Evolutionary conservation across 2,888 invertebrate genomes (phyloP), one percentile per base, ranked within the genome.

Genomic region (Cynaeus angustus): DNA sequence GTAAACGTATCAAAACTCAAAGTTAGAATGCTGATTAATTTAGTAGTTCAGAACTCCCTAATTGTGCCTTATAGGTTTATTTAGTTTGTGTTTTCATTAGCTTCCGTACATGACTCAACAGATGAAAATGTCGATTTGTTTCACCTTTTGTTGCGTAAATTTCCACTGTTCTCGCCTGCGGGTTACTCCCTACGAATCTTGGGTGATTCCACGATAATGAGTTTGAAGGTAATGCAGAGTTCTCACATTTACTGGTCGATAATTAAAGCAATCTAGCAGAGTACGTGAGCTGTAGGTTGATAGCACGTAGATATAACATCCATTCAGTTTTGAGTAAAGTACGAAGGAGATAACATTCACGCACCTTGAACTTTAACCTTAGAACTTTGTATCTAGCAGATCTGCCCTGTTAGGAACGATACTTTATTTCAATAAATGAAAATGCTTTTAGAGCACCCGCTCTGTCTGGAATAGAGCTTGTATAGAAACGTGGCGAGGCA

Each of bases 181-280:
- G 56, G 21, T n/a, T 41, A 46, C 46, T 46, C 41, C 52, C 52
- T 6, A 13, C 45, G 12, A 65, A 65, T 65, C 45, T 45, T 53
- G 16, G 43, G 30, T 52, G 45, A 53, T 65, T 65, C 30, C 43
- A 30, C 64, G 53, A 65, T 65, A 65, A 65, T 65, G 53, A 65
- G 64, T 64, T 64, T 46, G 43, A 16, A 55, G 65, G 55, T 55
- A 66, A 66, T 71, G 68, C 68, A 73, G 71, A 66, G 59, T 68
- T 68, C 68, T 71, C 69, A 58, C 67, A 70, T 71, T 75, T 72
- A 66, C 73, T 70, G 73, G 70, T 74, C 70, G 70, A 75, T 75
- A 75, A 74, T 74, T 74, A 72, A 75, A 74, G 73, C 71, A 72
- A 75, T 73, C 71, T 74, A 74, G 50, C 45, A 52, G 69, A 70